Conservation (phyloP, 2,888 invertebrate genomes). For the Strigamia maritima region DNA sequence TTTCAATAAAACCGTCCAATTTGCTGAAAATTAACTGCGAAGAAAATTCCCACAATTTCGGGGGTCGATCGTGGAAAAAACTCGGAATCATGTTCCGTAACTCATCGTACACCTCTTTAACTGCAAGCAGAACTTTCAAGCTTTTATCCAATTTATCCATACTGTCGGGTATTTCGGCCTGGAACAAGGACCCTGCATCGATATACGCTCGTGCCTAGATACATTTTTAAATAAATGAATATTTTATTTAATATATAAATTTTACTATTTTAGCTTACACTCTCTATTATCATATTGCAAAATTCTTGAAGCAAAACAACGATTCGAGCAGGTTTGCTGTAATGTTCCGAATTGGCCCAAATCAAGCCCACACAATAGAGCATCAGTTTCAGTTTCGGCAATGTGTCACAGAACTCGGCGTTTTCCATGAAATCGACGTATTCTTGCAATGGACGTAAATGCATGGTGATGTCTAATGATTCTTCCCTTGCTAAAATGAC, state of each 20-base stretch:
- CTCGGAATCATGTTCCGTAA: constrained; percentile 66
- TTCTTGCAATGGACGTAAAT: constrained; percentile 75
- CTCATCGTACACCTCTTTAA: constrained; percentile 61
- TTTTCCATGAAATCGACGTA: constrained; percentile 73
- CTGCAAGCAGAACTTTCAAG: constrained; percentile 37
- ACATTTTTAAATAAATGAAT: constrained; percentile 15
- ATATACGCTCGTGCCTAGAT: constrained; percentile 83
- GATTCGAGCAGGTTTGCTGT: constrained; percentile 82
- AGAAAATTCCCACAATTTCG: constrained; percentile 78
- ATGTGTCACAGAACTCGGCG: constrained; percentile 80
- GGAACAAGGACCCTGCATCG: constrained; percentile 87
- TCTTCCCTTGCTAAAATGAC: constrained; percentile 70
- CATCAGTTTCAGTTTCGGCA: constrained; percentile 70
- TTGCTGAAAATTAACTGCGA: constrained; percentile 76
- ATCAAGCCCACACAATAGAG: constrained; percentile 84
- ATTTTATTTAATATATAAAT: constrained; percentile 21
- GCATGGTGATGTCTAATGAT: constrained; percentile 83
- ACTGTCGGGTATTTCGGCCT: constrained; percentile 91
- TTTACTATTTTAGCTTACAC: constrained; percentile 58
- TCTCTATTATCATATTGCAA: constrained; percentile 82
- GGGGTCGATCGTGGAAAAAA: constrained; percentile 65
- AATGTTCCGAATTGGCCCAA: constrained; percentile 83
- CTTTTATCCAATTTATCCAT: constrained; percentile 61
- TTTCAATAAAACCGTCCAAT: constrained; percentile 70
- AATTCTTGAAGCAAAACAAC: constrained; percentile 85